Base-by-base conservation (phyloP, 2,113 vertebrate genomes). In the Cyanocitta stelleri region DNA sequence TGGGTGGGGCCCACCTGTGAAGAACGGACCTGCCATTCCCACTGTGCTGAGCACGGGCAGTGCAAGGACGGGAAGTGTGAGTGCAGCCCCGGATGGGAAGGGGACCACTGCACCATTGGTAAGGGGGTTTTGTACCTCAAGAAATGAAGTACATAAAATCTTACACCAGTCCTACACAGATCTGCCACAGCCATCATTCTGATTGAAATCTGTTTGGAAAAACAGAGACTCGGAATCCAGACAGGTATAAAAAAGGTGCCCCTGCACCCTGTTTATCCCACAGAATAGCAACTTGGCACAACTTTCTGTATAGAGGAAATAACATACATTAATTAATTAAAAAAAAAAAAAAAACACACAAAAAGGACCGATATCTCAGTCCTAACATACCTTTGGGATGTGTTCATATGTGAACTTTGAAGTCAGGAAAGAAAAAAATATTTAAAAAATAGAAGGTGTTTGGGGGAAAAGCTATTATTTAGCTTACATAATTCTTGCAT, bases 11-110 rank as follows among this genome's bases (percentile, higher is more conserved):
- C 98, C 4, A 98, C 98, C 12, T 99, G 99, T 33, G 99, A 99
- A 63, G 99, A 99, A 66, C 98, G 98, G 43, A 98, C 98, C 15
- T 99, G 99, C 96, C 98, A 98, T 92, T 98, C 99, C 16, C 99
- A 98, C 97, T 99, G 99, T 11, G 98, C 99, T 39, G 98, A 99
- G 54, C 99, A 99, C 16, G 99, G 99, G 27, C 99, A 99, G 92
- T 99, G 99, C 96, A 99, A 98, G 95, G 99, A 99, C 1, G 99
- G 99, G 37, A 98, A 98, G 96, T 99, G 99, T 93, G 98, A 99
- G 97, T 99, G 99, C 96, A 99, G 99, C 96, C 98, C 99, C 2
- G 99, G 99, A 96, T 99, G 99, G 99, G 99, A 99, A 96, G 99
- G 99, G 46, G 99, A 99, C 86, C 99, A 99, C 97, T 99, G 99